Percentiles rank a stretch among this genome's conserved stretches.
These are phyloP conservation scores for Lasaia peninsularis DNA, from an alignment of 1,140 invertebrate species.

Conservation along the genomic window DNA sequence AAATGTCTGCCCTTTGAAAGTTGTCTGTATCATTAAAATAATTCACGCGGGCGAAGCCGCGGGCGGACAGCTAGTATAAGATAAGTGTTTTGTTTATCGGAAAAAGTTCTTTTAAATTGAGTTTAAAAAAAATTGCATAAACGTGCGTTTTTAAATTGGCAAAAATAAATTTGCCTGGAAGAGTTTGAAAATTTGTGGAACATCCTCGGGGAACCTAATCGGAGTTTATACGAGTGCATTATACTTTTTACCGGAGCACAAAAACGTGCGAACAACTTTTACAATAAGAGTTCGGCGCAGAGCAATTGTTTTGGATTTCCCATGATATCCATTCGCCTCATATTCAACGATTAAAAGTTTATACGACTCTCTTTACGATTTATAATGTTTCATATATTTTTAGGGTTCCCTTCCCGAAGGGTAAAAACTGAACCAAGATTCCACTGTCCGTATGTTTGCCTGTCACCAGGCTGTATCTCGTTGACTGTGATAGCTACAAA, in stretches of 20 bases:
- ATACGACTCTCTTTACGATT: neutral
- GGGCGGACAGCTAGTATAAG: too few relatives aligned
- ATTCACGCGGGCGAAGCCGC: too few relatives aligned
- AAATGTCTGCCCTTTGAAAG: too few relatives aligned
- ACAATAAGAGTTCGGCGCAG: constrained; percentile 30
- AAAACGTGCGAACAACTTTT: constrained; percentile 39
- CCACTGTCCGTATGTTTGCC: too few relatives aligned
- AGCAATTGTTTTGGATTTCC: constrained; percentile 45
- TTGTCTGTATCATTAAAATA: too few relatives aligned
- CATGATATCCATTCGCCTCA: constrained; percentile 33
- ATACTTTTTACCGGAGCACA: constrained; percentile 39
- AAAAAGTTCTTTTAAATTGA: too few relatives aligned
- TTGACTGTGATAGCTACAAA: too few relatives aligned
- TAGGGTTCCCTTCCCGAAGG: too few relatives aligned
- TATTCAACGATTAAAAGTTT: constrained; percentile 1
- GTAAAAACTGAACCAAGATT: too few relatives aligned
- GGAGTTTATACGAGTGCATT: constrained; percentile 17
- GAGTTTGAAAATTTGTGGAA: neutral
- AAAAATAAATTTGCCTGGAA: neutral
- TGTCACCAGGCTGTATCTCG: too few relatives aligned
- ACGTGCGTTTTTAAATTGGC: neutral
- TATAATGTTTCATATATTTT: neutral
- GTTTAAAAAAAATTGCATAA: too few relatives aligned
- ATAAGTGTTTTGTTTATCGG: too few relatives aligned
- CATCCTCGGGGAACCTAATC: neutral